These are phyloP conservation scores for Tachysurus vachellii DNA, from an alignment of 2,113 vertebrate genomes.

Conservation along the genomic window DNA sequence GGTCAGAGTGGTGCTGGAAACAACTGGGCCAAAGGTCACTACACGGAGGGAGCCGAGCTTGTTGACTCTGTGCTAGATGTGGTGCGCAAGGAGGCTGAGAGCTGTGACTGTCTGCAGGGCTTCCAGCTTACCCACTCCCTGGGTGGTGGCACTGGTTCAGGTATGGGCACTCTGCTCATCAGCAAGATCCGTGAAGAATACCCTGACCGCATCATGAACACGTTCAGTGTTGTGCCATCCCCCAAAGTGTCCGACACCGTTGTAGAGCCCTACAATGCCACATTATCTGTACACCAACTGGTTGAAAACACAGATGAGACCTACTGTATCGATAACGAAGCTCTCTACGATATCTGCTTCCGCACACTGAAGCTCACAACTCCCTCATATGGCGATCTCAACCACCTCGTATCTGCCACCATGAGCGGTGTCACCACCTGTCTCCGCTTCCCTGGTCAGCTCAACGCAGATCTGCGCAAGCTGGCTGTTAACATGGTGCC, in stretches of 20 bases:
- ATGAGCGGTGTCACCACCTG: constrained; percentile 82
- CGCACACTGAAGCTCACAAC: constrained; percentile 81
- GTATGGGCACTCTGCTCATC: constrained; percentile 80
- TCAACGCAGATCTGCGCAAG: constrained; percentile 79
- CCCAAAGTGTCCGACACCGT: constrained; percentile 82
- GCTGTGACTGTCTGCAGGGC: constrained; percentile 80
- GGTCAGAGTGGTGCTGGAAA: constrained; percentile 81
- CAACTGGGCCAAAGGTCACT: constrained; percentile 82
- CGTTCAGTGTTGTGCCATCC: constrained; percentile 80
- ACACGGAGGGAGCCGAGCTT: constrained; percentile 80
- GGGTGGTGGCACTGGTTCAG: constrained; percentile 77
- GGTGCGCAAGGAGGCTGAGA: constrained; percentile 79
- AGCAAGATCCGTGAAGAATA: constrained; percentile 82
- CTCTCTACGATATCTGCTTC: constrained; percentile 81
- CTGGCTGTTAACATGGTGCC: constrained; percentile 82
- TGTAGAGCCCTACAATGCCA: constrained; percentile 81
- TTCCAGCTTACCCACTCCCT: constrained; percentile 82
- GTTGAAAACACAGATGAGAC: constrained; percentile 83
- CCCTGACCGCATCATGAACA: constrained; percentile 82
- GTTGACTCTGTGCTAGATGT: constrained; percentile 80
- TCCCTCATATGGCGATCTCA: constrained; percentile 78
- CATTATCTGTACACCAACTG: constrained; percentile 78
- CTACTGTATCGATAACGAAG: constrained; percentile 81
- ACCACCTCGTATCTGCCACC: constrained; percentile 79
- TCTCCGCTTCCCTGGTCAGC: constrained; percentile 79